These are phyloP conservation scores for Drosophila equinoxialis DNA, from an alignment of 1,140 invertebrate genomes.

Conservation along the genomic window DNA sequence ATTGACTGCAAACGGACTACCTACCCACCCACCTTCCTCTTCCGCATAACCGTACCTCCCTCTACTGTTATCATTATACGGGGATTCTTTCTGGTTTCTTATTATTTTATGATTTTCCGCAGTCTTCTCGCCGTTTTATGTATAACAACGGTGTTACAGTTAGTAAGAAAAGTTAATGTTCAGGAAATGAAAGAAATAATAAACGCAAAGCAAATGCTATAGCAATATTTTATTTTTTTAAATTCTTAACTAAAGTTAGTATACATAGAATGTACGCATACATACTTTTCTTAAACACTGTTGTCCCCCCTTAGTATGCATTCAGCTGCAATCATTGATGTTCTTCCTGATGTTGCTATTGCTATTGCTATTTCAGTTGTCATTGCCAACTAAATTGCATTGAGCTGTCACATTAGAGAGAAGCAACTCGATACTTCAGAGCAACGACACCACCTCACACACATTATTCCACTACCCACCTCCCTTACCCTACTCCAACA, in stretches of 20 bases:
- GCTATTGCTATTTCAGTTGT: constrained; percentile 60
- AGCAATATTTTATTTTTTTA: no score
- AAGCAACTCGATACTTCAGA: constrained; percentile 74
- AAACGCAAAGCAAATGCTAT: neutral
- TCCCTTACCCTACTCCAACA: neutral
- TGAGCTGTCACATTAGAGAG: constrained; percentile 80
- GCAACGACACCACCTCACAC: neutral
- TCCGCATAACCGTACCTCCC: neutral
- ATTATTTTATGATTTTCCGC: constrained; percentile 71
- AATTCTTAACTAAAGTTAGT: no score
- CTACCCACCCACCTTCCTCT: neutral
- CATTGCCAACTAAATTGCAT: constrained; percentile 81
- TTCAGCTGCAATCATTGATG: constrained; percentile 57
- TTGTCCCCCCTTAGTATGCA: constrained; percentile 50
- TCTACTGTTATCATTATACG: constrained; percentile 24
- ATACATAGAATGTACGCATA: no score
- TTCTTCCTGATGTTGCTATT: constrained; percentile 37
- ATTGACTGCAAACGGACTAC: neutral
- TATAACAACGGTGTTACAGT: constrained; percentile 40
- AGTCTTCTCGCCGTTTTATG: constrained; percentile 55
- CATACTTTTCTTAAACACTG: constrained; percentile 41
- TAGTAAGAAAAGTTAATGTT: constrained; percentile 7
- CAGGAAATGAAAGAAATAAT: neutral
- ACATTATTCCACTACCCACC: constrained; percentile 5
- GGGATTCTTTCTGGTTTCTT: constrained; percentile 63